Conservation (phyloP, 2,113 vertebrate species). For the Corythornis madagascariensis region DNA sequence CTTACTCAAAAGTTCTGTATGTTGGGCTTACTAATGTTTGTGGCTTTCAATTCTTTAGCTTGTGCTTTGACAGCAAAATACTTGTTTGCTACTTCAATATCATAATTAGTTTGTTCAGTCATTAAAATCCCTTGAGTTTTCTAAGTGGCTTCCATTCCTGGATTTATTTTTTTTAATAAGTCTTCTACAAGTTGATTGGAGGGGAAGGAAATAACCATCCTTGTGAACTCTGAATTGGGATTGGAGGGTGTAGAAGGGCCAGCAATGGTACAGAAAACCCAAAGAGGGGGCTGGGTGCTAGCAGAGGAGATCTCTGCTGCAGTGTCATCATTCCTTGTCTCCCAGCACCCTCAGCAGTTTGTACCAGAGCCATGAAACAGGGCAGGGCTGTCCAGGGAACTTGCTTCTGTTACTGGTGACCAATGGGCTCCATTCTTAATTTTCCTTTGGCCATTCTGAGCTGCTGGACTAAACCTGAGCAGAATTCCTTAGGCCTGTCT, state of each 20-base stretch:
- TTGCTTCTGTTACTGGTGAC: neutral
- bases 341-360: no score
- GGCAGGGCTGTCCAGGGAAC: neutral
- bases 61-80: constrained; percentile 35
- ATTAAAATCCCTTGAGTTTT: constrained; percentile 65
- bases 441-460: neutral
- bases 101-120: constrained; percentile 28
- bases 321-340: neutral
- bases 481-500: neutral
- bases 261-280: neutral
- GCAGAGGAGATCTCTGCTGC: neutral
- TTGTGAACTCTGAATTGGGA: accelerated
- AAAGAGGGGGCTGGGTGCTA: neutral
- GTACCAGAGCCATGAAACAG: neutral
- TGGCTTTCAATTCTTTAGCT: constrained; percentile 40
- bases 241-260: neutral
- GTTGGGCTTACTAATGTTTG: constrained; percentile 44
- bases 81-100: constrained; percentile 44
- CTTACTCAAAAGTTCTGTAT: constrained; percentile 35
- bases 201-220: neutral
- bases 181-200: neutral
- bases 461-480: neutral
- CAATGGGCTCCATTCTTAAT: accelerated
- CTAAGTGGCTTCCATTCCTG: constrained; percentile 57
- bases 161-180: neutral